Percentiles rank a stretch among this genome's conserved stretches.
phyloP scores from a whole-genome alignment of 1,140 invertebrate genomes.

The Xylocopa sonorina region DNA sequence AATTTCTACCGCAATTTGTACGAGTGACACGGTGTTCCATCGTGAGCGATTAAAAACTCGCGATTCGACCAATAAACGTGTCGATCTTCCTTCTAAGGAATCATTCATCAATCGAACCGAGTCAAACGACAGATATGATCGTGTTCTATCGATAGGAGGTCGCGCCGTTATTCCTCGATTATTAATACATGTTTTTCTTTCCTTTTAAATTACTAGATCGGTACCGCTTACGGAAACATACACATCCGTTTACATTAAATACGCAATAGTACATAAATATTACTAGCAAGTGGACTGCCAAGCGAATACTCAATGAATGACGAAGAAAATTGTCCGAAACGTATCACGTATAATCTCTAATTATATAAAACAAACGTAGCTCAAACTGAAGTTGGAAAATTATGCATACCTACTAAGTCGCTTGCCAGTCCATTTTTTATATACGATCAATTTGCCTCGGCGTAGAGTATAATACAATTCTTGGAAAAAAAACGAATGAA shows the following conservation, averaged over 20 bases:
- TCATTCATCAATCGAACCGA: not conserved
- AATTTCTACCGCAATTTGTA: conserved; percentile 43
- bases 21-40: conserved; percentile 26
- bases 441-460: conserved; percentile 27
- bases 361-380: conserved; percentile 1
- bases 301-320: not conserved
- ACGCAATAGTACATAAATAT: conserved; percentile 54
- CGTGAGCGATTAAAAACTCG: conserved; percentile 29
- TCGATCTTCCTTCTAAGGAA: not conserved
- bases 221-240: conserved; percentile 44
- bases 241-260: conserved; percentile 42
- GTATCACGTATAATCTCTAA: no score
- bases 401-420: not conserved
- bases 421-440: conserved; percentile 10
- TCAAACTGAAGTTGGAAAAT: not conserved
- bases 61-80: not conserved
- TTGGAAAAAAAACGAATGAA: not conserved
- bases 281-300: conserved; percentile 2
- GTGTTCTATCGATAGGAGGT: conserved; percentile 35
- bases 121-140: conserved; percentile 32
- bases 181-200: conserved; percentile 37
- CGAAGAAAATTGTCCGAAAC: not conserved
- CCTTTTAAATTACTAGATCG: conserved; percentile 55
- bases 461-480: conserved; percentile 39
- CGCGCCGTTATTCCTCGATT: conserved; percentile 40